Base-by-base conservation (phyloP, 2,888 invertebrate species). In the Eulithis prunata region DNA sequence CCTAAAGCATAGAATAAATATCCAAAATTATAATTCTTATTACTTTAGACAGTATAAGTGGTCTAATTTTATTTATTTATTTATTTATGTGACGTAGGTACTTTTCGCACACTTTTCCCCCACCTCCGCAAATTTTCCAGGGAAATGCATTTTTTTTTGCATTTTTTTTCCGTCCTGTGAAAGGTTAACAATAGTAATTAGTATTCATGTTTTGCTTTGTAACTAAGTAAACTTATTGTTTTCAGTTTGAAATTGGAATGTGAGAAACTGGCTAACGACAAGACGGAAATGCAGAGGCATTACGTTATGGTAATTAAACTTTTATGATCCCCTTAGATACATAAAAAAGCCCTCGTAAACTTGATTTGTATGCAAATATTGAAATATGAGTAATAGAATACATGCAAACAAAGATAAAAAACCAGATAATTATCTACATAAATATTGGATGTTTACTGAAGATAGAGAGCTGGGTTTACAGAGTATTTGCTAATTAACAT, bases 281-380 rank as follows among this genome's bases (percentile, higher is more conserved):
- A 99, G 94, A 99, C 98, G 80, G 98, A 99, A 95, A 98, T 99
- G 96, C 99, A 99, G 93, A 95, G 99, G 92, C 98, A 99, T 95
- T 99, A 99, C 95, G 98, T 99, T 82, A 99, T 99, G 98, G 98
- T 99, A 95, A 96, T 75, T 75, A 72, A 67, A 73, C 64, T 69
- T 76, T 75, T 72, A 75, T 71, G 73, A 57, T 58, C 64, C 53
- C 64, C 47, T 47, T 66, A 70, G 69, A 71, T 71, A 72, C 71
- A 68, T 71, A 74, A 70, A 75, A 21, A 68, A 57, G 63, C 66
- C 70, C 70, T 71, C 72, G 58, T 75, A 74, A 73, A 75, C 67
- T 70, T 75, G 71, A 77, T 78, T 78, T 76, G 73, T 74, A 70
- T 72, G 73, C 71, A 78, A 78, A 79, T 75, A 75, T 71, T 65